Evolutionary conservation across 2,888 invertebrate species (phyloP).

Genomic region (Chalcis sispes): DNA sequence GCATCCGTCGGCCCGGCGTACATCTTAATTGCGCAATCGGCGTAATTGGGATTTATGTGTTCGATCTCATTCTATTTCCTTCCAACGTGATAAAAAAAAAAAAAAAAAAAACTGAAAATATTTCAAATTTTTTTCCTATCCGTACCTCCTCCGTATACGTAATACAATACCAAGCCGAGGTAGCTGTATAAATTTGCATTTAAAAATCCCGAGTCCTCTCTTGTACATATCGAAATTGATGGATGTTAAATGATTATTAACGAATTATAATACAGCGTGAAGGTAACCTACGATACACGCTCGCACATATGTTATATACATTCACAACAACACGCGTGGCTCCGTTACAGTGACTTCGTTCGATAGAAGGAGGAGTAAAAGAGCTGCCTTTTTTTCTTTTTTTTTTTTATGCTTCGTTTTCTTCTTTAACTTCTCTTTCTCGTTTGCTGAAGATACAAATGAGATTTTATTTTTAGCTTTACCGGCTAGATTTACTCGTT

Average conservation of each 20-base stretch:
- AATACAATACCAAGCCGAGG: not conserved
- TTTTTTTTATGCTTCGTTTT: no score
- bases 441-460: no score
- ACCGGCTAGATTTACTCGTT: no score
- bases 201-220: slow-evolving; percentile 13
- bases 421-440: no score
- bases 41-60: slow-evolving; percentile 53
- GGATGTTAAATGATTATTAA: slow-evolving; percentile 42
- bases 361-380: no score
- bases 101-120: slow-evolving; percentile 31
- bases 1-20: not conserved
- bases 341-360: no score
- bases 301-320: no score
- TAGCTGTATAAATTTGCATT: slow-evolving; percentile 37
- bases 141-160: slow-evolving; percentile 4
- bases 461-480: no score
- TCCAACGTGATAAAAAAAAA: slow-evolving; percentile 15
- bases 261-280: not conserved
- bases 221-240: slow-evolving; percentile 7
- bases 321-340: no score
- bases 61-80: not conserved
- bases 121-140: not conserved
- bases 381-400: no score
- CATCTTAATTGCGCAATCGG: slow-evolving; percentile 48
- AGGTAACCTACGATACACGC: no score